These are phyloP conservation scores for Drosophila buzzatii DNA, from an alignment of 2,888 invertebrate species.

Conservation along the genomic window DNA sequence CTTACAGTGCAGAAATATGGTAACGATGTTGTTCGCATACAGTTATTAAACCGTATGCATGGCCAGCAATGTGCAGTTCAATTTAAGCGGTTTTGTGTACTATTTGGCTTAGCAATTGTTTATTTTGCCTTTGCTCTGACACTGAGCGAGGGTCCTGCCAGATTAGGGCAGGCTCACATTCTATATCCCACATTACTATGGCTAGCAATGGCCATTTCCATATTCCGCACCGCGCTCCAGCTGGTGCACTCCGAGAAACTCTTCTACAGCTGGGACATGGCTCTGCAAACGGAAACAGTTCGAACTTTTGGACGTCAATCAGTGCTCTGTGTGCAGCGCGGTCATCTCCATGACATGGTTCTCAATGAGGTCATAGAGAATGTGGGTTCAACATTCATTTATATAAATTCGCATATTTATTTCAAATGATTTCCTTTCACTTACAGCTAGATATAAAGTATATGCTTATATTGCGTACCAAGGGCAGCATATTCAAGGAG, in stretches of 20 bases:
- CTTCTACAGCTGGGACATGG: constrained; percentile 82
- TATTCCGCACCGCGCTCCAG: constrained; percentile 55
- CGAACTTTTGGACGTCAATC: constrained; percentile 77
- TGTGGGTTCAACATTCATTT: constrained; percentile 67
- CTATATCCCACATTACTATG: constrained; percentile 43
- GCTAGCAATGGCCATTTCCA: constrained; percentile 43
- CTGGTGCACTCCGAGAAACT: constrained; percentile 74
- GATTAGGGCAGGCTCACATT: constrained; percentile 39
- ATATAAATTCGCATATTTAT: neutral
- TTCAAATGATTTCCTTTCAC: neutral
- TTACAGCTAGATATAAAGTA: constrained; percentile 85
- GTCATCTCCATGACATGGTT: constrained; percentile 83
- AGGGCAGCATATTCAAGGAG: constrained; percentile 78
- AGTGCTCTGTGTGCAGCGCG: constrained; percentile 82
- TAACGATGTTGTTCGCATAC: constrained; percentile 71
- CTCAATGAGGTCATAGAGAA: constrained; percentile 86
- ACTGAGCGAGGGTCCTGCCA: neutral
- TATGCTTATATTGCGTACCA: constrained; percentile 84
- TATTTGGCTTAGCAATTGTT: constrained; percentile 32
- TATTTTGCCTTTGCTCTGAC: constrained; percentile 41
- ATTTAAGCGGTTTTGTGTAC: constrained; percentile 46
- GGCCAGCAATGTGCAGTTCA: constrained; percentile 49
- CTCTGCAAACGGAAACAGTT: constrained; percentile 82
- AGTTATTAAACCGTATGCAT: constrained; percentile 65
- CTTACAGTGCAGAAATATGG: constrained; percentile 64